Evolutionary conservation across 2,113 vertebrate species (phyloP).

Genomic region (Eurystomus gularis): DNA sequence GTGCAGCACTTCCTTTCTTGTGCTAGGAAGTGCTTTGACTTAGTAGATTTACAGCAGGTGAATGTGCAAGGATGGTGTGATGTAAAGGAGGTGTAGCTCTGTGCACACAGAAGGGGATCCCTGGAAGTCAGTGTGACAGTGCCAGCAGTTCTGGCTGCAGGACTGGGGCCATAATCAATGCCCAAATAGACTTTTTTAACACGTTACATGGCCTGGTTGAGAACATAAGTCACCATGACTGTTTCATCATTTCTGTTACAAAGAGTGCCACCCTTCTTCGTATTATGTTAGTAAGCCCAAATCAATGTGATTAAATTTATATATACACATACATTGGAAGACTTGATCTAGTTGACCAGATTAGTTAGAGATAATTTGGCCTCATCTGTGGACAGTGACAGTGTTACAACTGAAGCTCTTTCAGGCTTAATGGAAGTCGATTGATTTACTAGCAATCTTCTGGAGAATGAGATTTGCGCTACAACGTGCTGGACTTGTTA

Average conservation of each 20-base stretch:
- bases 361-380: not conserved
- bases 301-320: not conserved
- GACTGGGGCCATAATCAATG: rapidly evolving
- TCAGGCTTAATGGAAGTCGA: not conserved
- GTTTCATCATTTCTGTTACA: not conserved
- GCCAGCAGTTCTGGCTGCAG: not conserved
- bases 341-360: not conserved
- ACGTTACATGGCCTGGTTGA: not conserved
- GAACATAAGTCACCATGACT: not conserved
- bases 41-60: not conserved
- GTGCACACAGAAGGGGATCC: not conserved
- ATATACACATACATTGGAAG: not conserved
- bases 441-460: not conserved
- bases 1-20: not conserved
- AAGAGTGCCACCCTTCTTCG: not conserved
- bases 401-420: not conserved
- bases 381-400: not conserved
- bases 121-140: no score
- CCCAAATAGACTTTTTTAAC: not conserved
- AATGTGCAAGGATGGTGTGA: not conserved
- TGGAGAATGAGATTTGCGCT: not conserved
- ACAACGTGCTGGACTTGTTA: not conserved
- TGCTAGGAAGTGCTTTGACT: not conserved
- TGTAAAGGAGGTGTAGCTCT: not conserved
- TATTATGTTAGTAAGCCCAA: not conserved